Evolutionary conservation across 1,140 invertebrate genomes (phyloP).

Genomic region (Anastatus disparis): DNA sequence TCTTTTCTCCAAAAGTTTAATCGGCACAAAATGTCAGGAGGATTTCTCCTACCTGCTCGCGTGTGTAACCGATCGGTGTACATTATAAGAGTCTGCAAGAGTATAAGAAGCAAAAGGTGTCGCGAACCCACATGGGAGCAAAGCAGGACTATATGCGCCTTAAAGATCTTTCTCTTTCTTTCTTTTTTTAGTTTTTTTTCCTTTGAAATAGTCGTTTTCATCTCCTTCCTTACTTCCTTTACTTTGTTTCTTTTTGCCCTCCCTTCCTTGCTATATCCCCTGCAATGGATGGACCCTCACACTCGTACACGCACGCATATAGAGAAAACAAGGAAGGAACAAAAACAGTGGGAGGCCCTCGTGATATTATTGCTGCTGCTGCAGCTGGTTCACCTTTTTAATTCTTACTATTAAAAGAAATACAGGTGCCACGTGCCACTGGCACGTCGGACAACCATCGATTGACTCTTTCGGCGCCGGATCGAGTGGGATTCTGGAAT

Average conservation of each 20-base stretch:
- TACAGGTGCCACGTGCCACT: conserved; percentile 50
- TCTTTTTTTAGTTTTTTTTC: not conserved
- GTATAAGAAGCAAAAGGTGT: conserved; percentile 53
- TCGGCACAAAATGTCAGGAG: conserved; percentile 41
- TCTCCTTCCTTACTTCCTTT: not conserved
- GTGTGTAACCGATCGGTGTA: conserved; percentile 33
- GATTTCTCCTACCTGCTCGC: conserved; percentile 44
- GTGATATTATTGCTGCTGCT: too few species aligned
- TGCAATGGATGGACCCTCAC: not conserved
- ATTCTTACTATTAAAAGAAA: conserved; percentile 58
- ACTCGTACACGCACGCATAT: not conserved
- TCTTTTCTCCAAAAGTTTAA: conserved; percentile 44
- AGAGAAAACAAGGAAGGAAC: not conserved
- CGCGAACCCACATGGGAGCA: conserved; percentile 42
- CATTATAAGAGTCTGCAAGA: too few species aligned
- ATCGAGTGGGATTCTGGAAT: too few species aligned
- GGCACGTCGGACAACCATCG: too few species aligned
- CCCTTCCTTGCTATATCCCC: not conserved
- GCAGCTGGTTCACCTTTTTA: conserved; percentile 47
- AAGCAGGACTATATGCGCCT: conserved; percentile 18
- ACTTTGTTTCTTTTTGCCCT: not conserved
- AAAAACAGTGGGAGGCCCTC: not conserved
- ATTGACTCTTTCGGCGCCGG: too few species aligned
- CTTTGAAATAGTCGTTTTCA: not conserved
- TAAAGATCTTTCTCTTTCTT: not conserved